Base-by-base conservation (phyloP, 2,888 invertebrate genomes). In the Nomada hirtipes region DNA sequence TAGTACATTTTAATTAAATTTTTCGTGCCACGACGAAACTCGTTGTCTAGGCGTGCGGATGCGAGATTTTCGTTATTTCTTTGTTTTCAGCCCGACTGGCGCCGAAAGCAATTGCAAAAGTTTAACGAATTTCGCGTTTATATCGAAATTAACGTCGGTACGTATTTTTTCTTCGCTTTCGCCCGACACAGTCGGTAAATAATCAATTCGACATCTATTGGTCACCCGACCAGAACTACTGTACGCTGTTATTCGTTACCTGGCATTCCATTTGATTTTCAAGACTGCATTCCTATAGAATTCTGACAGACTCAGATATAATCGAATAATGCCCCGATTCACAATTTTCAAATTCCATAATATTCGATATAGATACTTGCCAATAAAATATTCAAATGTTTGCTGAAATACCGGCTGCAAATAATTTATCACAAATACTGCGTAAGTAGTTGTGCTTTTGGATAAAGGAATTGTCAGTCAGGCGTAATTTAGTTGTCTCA, bases 1-100 rank as follows among this genome's bases (percentile, higher is more conserved):
- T 53, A 26, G 53, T 76, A 53, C 23, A 76, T 79, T 79, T 70
- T 76, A 70, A 79, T 76, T 76, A 79, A 76, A 69, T 76, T 76
- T 64, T 59, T 57, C 23, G 55, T 52, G 36, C 42, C 44, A 47
- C 76, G 29, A n/a, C 64, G 69, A 53, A 36, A 64, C 44, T 64
- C 47, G 4, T 44, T 23, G 55, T 10, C 15, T 44, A 59, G 47
- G 13, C 50, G 2, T 18, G 23, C 50, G 63, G 69, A 79, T 69
- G 52, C 50, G 42, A 63, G 64, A 60, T 79, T 77, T 57, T 50
- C 71, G 23, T 71, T 71, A 52, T 52, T 52, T 63, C 53, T 53
- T 26, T 15, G 42, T 57, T 72, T 57, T n/a, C 26, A 23, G 44
- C 47, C 55, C 29, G 57, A 53, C 59, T n/a, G 11, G 20, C 11